Percentiles rank a stretch among this genome's conserved stretches.
These are phyloP conservation scores for Helarctos malayanus DNA, from an alignment of 2,797 vertebrate species.

Conservation along the genomic window DNA sequence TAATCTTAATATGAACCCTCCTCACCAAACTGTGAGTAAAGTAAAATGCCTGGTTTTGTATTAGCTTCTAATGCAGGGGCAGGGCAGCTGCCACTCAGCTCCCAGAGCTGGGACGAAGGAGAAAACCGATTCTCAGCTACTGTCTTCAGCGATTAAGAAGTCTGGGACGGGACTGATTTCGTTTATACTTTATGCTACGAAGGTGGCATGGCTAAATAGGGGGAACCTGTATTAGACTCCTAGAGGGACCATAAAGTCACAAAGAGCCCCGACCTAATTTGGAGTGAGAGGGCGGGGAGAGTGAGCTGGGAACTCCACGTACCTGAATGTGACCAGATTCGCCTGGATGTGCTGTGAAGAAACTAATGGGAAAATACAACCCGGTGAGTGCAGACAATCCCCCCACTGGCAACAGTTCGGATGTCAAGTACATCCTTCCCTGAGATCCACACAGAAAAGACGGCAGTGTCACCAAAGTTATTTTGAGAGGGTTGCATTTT, in stretches of 20 bases:
- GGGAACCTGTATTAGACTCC: background rate
- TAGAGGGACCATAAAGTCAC: background rate
- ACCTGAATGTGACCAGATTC: background rate
- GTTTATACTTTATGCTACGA: background rate
- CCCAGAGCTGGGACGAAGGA: background rate
- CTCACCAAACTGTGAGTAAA: background rate
- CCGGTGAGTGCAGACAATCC: background rate
- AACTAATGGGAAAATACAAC: background rate
- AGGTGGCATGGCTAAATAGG: background rate
- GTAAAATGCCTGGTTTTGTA: background rate
- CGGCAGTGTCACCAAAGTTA: background rate
- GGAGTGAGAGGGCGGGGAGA: background rate
- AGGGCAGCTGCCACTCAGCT: background rate
- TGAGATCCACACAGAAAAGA: background rate
- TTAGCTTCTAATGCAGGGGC: background rate
- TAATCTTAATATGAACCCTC: constrained; percentile 11
- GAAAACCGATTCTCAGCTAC: background rate
- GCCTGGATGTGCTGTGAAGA: background rate
- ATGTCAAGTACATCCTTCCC: background rate
- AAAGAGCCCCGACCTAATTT: background rate
- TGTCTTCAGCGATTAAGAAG: background rate
- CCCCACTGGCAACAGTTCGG: background rate
- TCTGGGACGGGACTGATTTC: background rate
- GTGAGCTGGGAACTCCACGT: rapidly evolving
- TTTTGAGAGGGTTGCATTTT: background rate